Base-by-base conservation (phyloP, 2,797 vertebrate genomes). In the Bufotes viridis region DNA sequence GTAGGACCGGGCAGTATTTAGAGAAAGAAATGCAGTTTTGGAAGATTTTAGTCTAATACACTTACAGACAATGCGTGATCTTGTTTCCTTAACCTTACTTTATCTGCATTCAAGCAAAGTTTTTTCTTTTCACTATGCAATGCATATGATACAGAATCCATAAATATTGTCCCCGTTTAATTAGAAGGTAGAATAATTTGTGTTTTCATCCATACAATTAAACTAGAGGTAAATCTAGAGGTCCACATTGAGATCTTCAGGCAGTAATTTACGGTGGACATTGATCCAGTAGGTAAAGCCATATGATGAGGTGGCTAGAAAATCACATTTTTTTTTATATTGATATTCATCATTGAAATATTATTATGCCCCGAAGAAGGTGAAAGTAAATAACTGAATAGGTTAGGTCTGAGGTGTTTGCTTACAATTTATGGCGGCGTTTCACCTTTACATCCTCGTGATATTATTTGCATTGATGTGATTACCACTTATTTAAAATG, bases 161-260 rank as follows among this genome's bases (percentile, higher is more conserved):
- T 87, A 84, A 78, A 87, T 87, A 87, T 87, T 78, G 81, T 61
- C 20, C 29, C 49, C 18, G 22, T 87, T 83, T 87, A 78, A 70
- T 88, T 90, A 90, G 90, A 90, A 90, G 87, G 34, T 90, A 91
- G 91, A 93, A 92, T 92, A 91, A 91, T 91, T 75, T 84, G 81
- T 87, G 20, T 78, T 57, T 91, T 91, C 90, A 88, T 78, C n/a
- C 87, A 90, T 78, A 88, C 92, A 91, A 93, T 92, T 91, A 90
- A 89, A 60, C 70, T 85, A 82, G 63, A 76, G 90, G 82, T 93
- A 92, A 91, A 91, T 90, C 55, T 91, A 51, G 10, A 80, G 11
- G 55, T 58, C 81, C 91, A 65, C 75, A 90, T 83, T 88, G 85
- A 89, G 86, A 88, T 90, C 61, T 89, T 85, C 78, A n/a, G 58